Evolutionary conservation across 2,113 vertebrate genomes (phyloP), one percentile per base, ranked within the genome.

Genomic region (Dunckerocampus dactyliophorus): DNA sequence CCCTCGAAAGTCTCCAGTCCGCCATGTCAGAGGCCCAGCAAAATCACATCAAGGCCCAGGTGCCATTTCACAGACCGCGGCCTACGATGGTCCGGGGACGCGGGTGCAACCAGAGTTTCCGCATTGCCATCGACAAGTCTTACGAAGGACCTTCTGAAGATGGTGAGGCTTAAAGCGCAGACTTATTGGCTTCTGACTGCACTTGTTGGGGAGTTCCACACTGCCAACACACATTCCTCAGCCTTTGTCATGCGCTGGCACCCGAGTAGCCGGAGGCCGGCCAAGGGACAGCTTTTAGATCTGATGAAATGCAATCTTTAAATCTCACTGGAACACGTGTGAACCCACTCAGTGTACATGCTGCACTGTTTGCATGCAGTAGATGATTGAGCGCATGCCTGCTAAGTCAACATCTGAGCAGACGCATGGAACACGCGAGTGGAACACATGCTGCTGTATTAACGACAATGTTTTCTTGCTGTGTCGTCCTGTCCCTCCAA

Each of bases 1-100:
- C 95, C 15, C 85, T 98, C 69, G 96, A 97, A 88, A 98, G 95
- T 69, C 91, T 98, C 17, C 95, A 97, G 88, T 95, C 94, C 0
- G 95, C 95, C 1, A 87, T 98, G 76, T 92, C 93, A 2, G 95
- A 96, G 82, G 94, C 92, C 39, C 37, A 70, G 62, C 82, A 85
- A 48, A 71, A 53, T 9, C 67, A 24, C 47, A 82, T 75, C 63
- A 92, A 94, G 74, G 90, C 88, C 0, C 90, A 90, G 0, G 91
- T 94, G 31, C 93, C 94, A 45, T 95, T 98, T 58, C 94, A 96
- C 73, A 90, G 93, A 20, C 95, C 94, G 1, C 87, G 90, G n/a
- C 89, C 93, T 0, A 91, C 95, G 6, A 89, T 95, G 90, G 93
- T 95, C 21, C 92, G 95, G 0, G 94, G 94, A 0, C 92, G 94